A percentile compares a stretch with the other conserved stretches of the same genome.
Conservation (phyloP, 2,888 invertebrate species). For the Lasioglossum lativentre region DNA sequence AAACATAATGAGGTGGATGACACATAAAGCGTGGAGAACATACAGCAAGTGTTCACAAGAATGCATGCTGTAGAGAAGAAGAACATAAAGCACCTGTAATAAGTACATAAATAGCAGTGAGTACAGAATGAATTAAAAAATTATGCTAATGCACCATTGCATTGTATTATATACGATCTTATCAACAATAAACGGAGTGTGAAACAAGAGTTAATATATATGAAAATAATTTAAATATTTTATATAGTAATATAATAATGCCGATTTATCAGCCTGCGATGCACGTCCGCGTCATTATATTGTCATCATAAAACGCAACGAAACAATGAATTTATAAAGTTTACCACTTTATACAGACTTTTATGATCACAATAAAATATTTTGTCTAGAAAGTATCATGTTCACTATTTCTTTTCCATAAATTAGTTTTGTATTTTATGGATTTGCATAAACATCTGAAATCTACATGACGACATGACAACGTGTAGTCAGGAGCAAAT, state of each 20-base stretch:
- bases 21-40: conserved; percentile 11
- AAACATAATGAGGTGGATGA: conserved; percentile 21
- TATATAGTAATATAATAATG: not conserved
- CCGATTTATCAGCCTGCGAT: not conserved
- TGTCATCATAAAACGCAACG: not conserved
- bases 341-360: not conserved
- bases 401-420: not conserved
- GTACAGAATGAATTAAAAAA: not conserved
- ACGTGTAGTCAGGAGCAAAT: not conserved
- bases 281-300: not conserved
- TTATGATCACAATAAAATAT: not conserved
- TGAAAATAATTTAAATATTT: not conserved
- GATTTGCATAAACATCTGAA: not conserved
- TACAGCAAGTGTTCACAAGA: not conserved
- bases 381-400: not conserved
- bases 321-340: not conserved
- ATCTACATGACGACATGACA: not conserved
- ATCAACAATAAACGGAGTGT: not conserved
- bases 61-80: not conserved
- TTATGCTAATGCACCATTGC: not conserved
- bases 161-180: not conserved
- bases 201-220: not conserved
- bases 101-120: not conserved
- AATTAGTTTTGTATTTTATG: not conserved
- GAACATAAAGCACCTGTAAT: not conserved